phyloP scores from a whole-genome alignment of 64 coral and sea anemone genomes.

The Pachyseris speciosa region DNA sequence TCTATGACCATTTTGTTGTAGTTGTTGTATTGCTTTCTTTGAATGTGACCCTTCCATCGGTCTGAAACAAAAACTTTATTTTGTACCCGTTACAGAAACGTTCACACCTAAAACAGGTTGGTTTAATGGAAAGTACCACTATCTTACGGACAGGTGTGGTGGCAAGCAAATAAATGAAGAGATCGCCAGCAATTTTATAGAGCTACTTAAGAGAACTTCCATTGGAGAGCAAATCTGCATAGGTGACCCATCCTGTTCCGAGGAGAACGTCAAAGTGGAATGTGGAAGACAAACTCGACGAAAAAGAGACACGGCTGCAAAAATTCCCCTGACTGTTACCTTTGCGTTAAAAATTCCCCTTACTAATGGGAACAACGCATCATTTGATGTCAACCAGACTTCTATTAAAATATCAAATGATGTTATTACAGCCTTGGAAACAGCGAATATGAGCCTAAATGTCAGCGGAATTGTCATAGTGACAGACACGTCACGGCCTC shows the following conservation, averaged over 20 bases:
- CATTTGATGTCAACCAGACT: not conserved
- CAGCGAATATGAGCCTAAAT: not conserved
- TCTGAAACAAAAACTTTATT: not conserved
- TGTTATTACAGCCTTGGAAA: not conserved
- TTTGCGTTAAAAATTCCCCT: not conserved
- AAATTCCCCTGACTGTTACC: conserved; percentile 10
- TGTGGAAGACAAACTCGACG: not conserved
- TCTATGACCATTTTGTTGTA: not conserved
- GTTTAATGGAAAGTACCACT: not conserved
- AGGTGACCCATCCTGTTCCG: not conserved
- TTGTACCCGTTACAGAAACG: not conserved
- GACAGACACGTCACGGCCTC: not conserved
- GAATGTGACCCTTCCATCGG: not conserved
- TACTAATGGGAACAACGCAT: not conserved
- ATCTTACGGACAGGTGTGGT: not conserved
- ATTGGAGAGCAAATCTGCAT: not conserved
- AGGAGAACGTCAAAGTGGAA: conserved; percentile 8
- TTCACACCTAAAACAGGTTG: not conserved
- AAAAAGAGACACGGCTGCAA: conserved; percentile 5
- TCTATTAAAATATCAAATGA: not conserved
- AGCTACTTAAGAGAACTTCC: not conserved
- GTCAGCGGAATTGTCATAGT: conserved; percentile 5
- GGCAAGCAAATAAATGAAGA: not conserved
- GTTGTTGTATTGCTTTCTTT: not conserved
- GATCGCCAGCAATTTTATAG: conserved; percentile 13